Evolutionary conservation across 2,113 vertebrate genomes (phyloP).

Genomic region (Pitta sordida): DNA sequence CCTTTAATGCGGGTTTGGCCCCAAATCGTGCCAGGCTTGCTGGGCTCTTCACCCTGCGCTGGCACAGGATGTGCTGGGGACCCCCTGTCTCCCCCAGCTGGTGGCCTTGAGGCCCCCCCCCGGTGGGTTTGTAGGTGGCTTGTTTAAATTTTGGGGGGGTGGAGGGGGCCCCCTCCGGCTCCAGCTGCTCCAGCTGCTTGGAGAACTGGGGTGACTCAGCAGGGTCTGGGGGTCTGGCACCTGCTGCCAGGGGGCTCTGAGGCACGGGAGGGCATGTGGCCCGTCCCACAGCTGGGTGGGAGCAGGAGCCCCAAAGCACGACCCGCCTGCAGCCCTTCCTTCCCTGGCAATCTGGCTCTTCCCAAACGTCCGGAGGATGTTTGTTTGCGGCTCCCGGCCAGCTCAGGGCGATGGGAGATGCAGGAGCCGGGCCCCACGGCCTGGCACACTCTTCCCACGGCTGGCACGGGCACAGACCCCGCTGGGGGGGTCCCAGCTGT

Average conservation of each 20-base stretch:
- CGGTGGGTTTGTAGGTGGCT: rapidly evolving
- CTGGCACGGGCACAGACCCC: not conserved
- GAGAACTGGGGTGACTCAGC: not conserved
- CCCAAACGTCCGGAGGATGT: slow-evolving; percentile 39
- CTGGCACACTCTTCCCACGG: not conserved
- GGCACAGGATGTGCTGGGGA: rapidly evolving
- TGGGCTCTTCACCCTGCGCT: rapidly evolving
- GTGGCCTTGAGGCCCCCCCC: not conserved
- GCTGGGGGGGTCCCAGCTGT: rapidly evolving
- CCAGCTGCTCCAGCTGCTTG: not conserved
- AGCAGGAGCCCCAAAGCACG: not conserved
- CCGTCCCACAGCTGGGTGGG: rapidly evolving
- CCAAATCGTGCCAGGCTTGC: rapidly evolving
- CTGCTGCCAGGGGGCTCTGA: not conserved
- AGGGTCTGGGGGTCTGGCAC: rapidly evolving
- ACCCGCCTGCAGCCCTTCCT: not conserved
- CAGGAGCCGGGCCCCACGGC: not conserved
- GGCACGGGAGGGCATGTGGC: not conserved
- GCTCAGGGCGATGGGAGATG: not conserved
- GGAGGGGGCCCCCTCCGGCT: not conserved
- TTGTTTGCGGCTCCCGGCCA: not conserved
- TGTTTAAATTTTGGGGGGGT: not conserved
- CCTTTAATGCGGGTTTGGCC: rapidly evolving
- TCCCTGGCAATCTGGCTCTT: not conserved
- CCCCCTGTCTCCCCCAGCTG: rapidly evolving